Base-by-base conservation (phyloP, 1,140 invertebrate genomes). In the Drosophila sp. region DNA sequence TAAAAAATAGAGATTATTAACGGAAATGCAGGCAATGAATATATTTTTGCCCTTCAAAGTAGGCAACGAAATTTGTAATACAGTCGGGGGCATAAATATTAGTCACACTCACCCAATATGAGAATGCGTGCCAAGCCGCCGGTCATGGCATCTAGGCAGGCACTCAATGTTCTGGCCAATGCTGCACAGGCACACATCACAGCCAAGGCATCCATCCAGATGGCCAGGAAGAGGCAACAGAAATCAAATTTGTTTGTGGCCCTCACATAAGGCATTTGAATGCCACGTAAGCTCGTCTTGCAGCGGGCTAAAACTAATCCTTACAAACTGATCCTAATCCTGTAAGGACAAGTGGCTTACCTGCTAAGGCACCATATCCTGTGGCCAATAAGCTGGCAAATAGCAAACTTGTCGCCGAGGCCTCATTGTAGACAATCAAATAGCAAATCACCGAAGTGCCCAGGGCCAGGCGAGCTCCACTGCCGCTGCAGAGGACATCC, bases 81-180 rank as follows among this genome's bases (percentile, higher is more conserved):
- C 66, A 90, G 70, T 79, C 33, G 10, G 47, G 44, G 38, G 30
- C 23, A 11, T 41, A 50, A 70, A 69, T 74, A 72, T 76, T 79
- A 33, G 55, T 70, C 41, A 72, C 56, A 77, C 79, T 72, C 40
- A 80, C 82, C 83, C 55, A 92, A 55, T 70, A 92, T 91, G 0
- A 92, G 75, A 23, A 92, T 92, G 38, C 94, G 93, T 0, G 94
- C 94, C 32, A 94, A 79, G 1, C 94, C 94, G 3, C 93, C 94
- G 8, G 93, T 95, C 65, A 95, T 94, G 70, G 94, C 94, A 90
- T 95, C 95, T 30, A 95, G 92, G 5, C 95, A 95, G 4, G 94
- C 94, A 62, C 94, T 95, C 17, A 95, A 92, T 0, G 95, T 93
- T 56, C 95, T 92, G 2, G 94, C 94, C 70, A 94, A 94, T 0